phyloP scores from a whole-genome alignment of 2,888 invertebrate species.

The Coecobrya sp. region DNA sequence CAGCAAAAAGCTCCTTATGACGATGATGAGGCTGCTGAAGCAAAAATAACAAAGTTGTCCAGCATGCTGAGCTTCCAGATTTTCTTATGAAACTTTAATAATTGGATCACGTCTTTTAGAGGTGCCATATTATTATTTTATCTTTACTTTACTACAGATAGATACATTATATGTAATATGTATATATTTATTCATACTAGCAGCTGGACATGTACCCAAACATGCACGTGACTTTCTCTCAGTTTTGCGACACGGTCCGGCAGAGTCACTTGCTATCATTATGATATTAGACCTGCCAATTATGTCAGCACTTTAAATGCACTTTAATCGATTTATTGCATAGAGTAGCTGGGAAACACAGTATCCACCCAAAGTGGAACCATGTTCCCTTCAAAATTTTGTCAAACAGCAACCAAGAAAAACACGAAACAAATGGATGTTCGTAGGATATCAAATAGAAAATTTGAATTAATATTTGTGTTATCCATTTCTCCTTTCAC shows the following conservation, averaged over 20 bases:
- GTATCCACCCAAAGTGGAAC: not conserved
- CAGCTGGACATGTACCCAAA: too few species aligned
- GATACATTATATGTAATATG: too few species aligned
- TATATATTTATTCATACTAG: too few species aligned
- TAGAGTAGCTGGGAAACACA: not conserved
- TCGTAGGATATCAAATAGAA: not conserved
- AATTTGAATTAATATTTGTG: not conserved
- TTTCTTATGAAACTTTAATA: constrained; percentile 14
- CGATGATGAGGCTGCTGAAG: not conserved
- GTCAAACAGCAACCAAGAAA: not conserved
- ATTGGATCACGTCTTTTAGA: constrained; percentile 35
- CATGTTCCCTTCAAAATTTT: not conserved
- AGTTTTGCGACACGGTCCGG: not conserved
- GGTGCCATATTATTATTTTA: too few species aligned
- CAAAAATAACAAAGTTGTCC: not conserved
- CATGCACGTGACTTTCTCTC: not conserved
- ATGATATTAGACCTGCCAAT: constrained; percentile 1
- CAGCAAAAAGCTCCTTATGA: not conserved
- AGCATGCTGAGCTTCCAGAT: not conserved
- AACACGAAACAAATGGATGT: not conserved
- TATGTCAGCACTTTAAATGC: constrained; percentile 34
- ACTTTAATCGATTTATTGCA: constrained; percentile 38
- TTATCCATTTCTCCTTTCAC: too few species aligned
- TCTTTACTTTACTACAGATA: too few species aligned
- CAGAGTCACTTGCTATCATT: not conserved